phyloP scores from a whole-genome alignment of 2,797 vertebrate genomes.

The Poliocrania exsul region DNA sequence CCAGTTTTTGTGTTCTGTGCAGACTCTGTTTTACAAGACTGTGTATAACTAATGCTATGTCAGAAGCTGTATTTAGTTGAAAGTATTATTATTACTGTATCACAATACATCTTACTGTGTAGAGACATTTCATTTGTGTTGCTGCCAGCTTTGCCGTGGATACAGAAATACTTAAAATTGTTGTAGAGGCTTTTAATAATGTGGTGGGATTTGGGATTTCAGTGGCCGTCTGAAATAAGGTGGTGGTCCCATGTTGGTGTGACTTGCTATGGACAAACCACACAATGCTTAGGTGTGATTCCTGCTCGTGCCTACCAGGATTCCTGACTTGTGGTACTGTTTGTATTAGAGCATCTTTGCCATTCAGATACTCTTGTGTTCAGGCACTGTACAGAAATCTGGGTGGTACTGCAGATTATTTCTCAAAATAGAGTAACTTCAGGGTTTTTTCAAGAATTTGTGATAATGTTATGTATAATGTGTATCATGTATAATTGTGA shows the following conservation, averaged over 20 bases:
- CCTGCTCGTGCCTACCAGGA: rapidly evolving
- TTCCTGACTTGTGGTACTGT: background rate
- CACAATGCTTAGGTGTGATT: background rate
- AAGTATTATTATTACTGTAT: background rate
- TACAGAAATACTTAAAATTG: background rate
- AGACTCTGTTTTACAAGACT: background rate
- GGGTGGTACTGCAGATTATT: background rate
- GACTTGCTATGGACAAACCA: background rate
- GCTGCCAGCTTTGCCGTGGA: background rate
- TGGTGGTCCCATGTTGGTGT: background rate
- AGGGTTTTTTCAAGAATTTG: background rate
- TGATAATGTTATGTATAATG: background rate
- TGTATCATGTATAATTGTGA: background rate
- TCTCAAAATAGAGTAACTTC: background rate
- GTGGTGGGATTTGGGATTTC: background rate
- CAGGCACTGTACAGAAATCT: background rate
- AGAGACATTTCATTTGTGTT: background rate
- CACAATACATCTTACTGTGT: background rate
- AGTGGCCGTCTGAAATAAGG: background rate
- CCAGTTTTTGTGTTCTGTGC: background rate
- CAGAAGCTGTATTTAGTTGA: background rate
- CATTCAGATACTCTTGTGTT: background rate
- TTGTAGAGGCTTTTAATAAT: background rate
- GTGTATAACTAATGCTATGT: background rate
- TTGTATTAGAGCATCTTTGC: background rate